Base-by-base conservation (phyloP, 2,113 vertebrate species). In the Alces alces region DNA sequence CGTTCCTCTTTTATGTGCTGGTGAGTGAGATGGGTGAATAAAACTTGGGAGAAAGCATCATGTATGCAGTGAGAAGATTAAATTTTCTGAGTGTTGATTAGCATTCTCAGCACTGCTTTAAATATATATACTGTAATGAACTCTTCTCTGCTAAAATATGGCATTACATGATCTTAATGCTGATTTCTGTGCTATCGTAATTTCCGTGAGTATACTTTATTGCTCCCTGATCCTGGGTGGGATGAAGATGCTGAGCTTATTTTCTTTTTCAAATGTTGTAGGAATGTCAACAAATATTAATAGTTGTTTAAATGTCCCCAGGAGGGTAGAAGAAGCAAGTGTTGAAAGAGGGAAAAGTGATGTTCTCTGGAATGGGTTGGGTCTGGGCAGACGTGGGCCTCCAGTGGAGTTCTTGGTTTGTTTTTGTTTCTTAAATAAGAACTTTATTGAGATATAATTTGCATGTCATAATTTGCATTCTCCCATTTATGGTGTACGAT, bases 101-200 rank as follows among this genome's bases (percentile, higher is more conserved):
- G 86, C 83, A 95, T 97, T 96, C 95, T 94, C 94, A 96, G 86
- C 78, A 66, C 70, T 85, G 83, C 89, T 94, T 96, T 96, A 92
- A 96, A 95, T 96, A 97, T 96, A 96, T 89, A 93, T 96, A 93
- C 96, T 54, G 45, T 95, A 96, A 97, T 86, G 78, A 98, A 91
- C 70, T 80, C 70, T 82, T 93, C 89, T 76, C 8, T 2, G 93
- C 86, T 97, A 86, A 96, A 98, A 94, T 96, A 91, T 43, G 78
- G 91, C 2, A 2, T 91, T 89, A 45, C 61, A 64, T 52, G 86
- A 84, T 94, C 88, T 55, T 91, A 86, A 96, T 95, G 91, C 96
- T 86, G 93, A 66, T 86, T 96, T 95, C 78, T 78, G 30, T 66
- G 88, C 70, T 25, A 17, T 21, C 10, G 8, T 93, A 23, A 93